Conservation (phyloP, 2,113 vertebrate genomes). For the Pseudorectes ferrugineus region DNA sequence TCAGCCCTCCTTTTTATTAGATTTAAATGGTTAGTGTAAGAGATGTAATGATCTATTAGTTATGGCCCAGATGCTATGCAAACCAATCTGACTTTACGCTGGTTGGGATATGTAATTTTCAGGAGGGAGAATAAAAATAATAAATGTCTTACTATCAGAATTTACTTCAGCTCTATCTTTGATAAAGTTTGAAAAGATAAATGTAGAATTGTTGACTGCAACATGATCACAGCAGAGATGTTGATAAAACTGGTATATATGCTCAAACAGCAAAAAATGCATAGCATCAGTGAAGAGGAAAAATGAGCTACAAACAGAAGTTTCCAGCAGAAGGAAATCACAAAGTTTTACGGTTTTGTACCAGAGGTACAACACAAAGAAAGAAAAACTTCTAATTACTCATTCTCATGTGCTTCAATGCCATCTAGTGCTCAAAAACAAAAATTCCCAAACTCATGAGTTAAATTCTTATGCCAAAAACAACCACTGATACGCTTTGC, state of each 20-base stretch:
- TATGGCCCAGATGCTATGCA: background rate
- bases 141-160: background rate
- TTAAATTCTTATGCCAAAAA: background rate
- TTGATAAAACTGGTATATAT: background rate
- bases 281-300: background rate
- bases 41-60: background rate
- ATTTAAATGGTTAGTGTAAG: background rate
- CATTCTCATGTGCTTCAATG: background rate
- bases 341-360: background rate
- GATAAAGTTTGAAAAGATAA: background rate
- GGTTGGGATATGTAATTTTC: background rate
- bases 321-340: background rate
- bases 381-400: background rate
- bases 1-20: background rate
- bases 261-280: background rate
- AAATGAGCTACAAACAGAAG: background rate
- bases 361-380: background rate
- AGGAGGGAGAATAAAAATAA: background rate
- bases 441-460: background rate
- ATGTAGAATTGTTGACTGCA: background rate
- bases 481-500: rapidly evolving
- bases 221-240: background rate
- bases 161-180: background rate
- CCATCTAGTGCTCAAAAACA: conserved; percentile 36
- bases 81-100: background rate